Evolutionary conservation across 1,140 invertebrate species (phyloP).

Genomic region (Drosophila willistoni): DNA sequence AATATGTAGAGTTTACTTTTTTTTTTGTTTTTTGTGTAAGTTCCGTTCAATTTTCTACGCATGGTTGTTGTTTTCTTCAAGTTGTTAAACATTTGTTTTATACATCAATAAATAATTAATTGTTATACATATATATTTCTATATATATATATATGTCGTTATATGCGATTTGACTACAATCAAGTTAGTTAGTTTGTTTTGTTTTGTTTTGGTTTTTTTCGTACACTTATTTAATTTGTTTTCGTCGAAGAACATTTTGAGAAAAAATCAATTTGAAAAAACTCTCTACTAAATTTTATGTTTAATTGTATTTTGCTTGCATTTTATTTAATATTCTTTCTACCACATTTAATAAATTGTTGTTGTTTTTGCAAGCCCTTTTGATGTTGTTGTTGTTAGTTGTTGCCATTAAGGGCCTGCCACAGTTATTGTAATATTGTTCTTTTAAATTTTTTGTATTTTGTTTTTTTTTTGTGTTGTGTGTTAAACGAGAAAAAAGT

Average conservation of each 20-base stretch:
- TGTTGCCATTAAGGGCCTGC: constrained; percentile 42
- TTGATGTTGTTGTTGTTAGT: constrained; percentile 43
- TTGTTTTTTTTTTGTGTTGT: constrained; percentile 49
- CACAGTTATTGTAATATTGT: constrained; percentile 83
- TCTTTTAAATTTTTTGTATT: constrained; percentile 46
- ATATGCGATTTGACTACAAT: constrained; percentile 52
- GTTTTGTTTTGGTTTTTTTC: constrained; percentile 51
- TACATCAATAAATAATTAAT: constrained; percentile 77
- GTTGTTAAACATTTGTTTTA: constrained; percentile 36
- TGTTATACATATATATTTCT: constrained; percentile 10
- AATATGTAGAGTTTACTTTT: not conserved
- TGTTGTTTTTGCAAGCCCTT: constrained; percentile 58
- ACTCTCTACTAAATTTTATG: constrained; percentile 70
- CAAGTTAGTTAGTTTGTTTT: constrained; percentile 50
- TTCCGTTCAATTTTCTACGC: constrained; percentile 73
- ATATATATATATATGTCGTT: constrained; percentile 16
- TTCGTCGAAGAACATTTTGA: constrained; percentile 68
- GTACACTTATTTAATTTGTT: constrained; percentile 80
- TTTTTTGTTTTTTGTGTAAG: constrained; percentile 44
- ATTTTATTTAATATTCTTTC: constrained; percentile 56
- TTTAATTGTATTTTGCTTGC: constrained; percentile 43
- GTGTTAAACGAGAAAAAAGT: constrained; percentile 55
- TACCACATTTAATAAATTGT: constrained; percentile 69
- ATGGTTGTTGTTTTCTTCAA: constrained; percentile 67
- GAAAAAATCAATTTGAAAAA: constrained; percentile 70